phyloP scores from a whole-genome alignment of 2,888 invertebrate species.

The Salpingus planirostris region DNA sequence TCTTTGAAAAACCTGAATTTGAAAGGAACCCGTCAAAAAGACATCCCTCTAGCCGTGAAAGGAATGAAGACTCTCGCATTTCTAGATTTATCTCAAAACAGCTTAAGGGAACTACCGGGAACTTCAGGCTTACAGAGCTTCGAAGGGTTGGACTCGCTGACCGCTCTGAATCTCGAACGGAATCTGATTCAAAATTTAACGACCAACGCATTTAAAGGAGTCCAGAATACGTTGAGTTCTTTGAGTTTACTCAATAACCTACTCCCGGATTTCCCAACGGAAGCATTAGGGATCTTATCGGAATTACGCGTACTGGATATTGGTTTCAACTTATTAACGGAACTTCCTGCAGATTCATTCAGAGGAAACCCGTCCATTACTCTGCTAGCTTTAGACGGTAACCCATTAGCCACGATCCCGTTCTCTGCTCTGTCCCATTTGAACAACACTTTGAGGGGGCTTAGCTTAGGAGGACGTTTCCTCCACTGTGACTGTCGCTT shows the following conservation, averaged over 20 bases:
- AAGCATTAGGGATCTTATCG: conserved; percentile 64
- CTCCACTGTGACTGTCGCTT: conserved; percentile 82
- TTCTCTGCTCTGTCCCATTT: conserved; percentile 68
- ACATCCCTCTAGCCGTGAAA: conserved; percentile 69
- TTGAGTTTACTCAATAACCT: conserved; percentile 83
- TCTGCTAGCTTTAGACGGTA: conserved; percentile 81
- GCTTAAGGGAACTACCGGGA: conserved; percentile 72
- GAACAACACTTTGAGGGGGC: conserved; percentile 72
- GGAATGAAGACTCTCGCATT: conserved; percentile 75
- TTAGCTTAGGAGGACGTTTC: conserved; percentile 82
- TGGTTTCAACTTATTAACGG: conserved; percentile 82
- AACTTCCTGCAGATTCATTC: conserved; percentile 72
- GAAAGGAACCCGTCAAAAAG: conserved; percentile 75
- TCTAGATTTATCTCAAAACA: conserved; percentile 82
- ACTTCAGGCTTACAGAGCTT: conserved; percentile 55
- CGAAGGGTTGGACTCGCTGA: conserved; percentile 70
- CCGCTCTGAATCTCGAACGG: conserved; percentile 80
- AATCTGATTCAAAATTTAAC: conserved; percentile 74
- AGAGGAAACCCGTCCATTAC: conserved; percentile 76
- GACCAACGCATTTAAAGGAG: conserved; percentile 68
- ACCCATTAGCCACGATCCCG: conserved; percentile 78
- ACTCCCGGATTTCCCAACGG: conserved; percentile 76
- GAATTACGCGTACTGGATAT: conserved; percentile 84
- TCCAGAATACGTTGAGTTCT: conserved; percentile 75
- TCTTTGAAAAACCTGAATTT: conserved; percentile 81